Evolutionary conservation across 1,140 invertebrate genomes (phyloP).

Genomic region (honey bee (Apis mellifera)): Amel_HAv3.1 CM009931.2:14422001-14422500

Average conservation of each 20-base stretch:
- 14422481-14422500: not conserved
- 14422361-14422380: too few relatives aligned
- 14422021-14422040: slow-evolving; percentile 2
- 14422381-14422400: too few relatives aligned
- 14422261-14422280: not conserved
- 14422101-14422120: not conserved
- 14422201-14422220: not conserved
- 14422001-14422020: slow-evolving; percentile 72
- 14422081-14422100: not conserved
- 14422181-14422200: not conserved
- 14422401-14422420: too few relatives aligned
- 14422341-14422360: too few relatives aligned
- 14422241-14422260: not conserved
- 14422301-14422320: not conserved
- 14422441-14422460: too few relatives aligned
- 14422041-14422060: too few relatives aligned
- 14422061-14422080: not conserved
- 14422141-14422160: not conserved
- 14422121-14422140: not conserved
- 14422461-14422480: not conserved
- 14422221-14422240: not conserved
- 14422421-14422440: too few relatives aligned
- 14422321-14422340: not conserved
- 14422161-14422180: not conserved
- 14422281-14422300: not conserved